Conservation (phyloP, 2,797 vertebrate genomes). For the Pantherophis alleghaniensis region DNA sequence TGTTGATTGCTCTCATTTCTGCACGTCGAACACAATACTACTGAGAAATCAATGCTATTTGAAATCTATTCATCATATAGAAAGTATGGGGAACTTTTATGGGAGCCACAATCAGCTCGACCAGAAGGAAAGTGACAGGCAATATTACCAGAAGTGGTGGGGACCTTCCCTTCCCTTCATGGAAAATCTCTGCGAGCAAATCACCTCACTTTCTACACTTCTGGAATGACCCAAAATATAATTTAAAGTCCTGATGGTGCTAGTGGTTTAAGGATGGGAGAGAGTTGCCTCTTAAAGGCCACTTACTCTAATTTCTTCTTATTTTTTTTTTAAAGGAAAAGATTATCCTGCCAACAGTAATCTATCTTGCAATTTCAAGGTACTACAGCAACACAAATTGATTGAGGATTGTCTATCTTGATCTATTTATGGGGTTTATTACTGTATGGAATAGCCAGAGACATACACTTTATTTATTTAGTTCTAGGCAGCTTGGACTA, state of each 20-base stretch:
- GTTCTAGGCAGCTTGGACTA: not conserved
- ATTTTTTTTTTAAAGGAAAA: not conserved
- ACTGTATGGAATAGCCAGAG: not conserved
- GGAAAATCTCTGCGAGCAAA: not conserved
- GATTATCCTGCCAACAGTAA: not conserved
- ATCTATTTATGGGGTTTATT: not conserved
- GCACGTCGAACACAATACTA: not conserved
- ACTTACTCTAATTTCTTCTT: not conserved
- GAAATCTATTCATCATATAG: not conserved
- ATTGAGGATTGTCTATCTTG: not conserved
- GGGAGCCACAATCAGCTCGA: not conserved
- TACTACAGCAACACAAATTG: not conserved
- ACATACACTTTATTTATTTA: not conserved
- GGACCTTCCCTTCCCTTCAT: not conserved
- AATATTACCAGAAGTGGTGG: not conserved
- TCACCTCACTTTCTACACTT: not conserved
- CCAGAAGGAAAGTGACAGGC: not conserved
- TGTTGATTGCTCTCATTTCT: not conserved
- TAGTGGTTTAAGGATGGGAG: not conserved
- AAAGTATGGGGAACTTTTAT: not conserved
- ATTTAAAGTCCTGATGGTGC: not conserved
- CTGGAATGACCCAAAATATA: not conserved
- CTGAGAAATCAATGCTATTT: not conserved
- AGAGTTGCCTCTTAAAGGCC: not conserved
- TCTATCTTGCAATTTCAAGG: not conserved